Evolutionary conservation across 2,797 vertebrate species (phyloP).

Genomic region (Australoheros facetus): DNA sequence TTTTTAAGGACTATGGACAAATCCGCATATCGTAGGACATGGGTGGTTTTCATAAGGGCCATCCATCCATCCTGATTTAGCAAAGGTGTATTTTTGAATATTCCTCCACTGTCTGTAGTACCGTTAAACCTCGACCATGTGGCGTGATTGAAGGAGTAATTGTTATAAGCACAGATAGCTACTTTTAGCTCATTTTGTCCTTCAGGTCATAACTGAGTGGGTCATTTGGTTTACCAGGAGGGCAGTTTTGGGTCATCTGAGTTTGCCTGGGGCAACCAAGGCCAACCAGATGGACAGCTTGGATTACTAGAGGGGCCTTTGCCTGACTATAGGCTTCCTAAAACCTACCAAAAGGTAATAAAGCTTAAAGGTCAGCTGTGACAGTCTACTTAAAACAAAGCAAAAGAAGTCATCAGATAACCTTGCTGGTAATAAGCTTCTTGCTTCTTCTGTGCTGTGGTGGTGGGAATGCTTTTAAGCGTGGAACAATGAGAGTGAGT

Average conservation of each 20-base stretch:
- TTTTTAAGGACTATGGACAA: too few species aligned
- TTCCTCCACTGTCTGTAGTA: background rate
- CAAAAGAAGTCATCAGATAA: background rate
- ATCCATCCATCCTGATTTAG: background rate
- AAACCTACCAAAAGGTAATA: background rate
- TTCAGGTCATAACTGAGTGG: background rate
- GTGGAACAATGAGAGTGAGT: too few species aligned
- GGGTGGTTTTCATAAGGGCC: accelerated
- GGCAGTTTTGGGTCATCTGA: background rate
- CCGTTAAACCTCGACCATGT: background rate
- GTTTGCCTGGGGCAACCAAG: background rate
- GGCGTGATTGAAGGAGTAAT: too few species aligned
- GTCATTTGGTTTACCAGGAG: background rate
- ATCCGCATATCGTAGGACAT: background rate
- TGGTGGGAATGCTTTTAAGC: too few species aligned
- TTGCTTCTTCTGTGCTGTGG: background rate
- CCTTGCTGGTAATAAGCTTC: too few species aligned
- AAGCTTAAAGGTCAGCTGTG: background rate
- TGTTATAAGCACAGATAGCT: background rate
- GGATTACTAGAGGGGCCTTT: background rate
- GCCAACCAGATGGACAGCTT: background rate
- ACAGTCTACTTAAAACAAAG: background rate
- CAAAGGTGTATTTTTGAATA: background rate
- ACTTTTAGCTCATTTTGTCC: background rate
- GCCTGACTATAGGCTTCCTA: background rate